Percentiles rank a stretch among this genome's conserved stretches.
These are phyloP conservation scores for Sphenodon punctatus DNA, from an alignment of 2,797 vertebrate genomes.

Conservation along the genomic window DNA sequence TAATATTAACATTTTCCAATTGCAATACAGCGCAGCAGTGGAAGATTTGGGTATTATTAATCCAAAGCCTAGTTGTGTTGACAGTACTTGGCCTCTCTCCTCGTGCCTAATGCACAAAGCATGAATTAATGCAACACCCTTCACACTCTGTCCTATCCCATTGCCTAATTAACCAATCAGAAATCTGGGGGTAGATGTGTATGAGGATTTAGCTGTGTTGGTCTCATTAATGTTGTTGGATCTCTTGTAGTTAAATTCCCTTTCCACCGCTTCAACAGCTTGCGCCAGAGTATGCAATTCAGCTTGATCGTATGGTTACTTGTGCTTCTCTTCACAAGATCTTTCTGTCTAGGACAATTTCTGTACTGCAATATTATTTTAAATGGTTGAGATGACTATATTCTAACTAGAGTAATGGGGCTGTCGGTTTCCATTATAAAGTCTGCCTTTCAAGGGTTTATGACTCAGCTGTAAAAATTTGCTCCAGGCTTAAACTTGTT, in stretches of 20 bases:
- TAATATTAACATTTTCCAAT: slow-evolving; percentile 13
- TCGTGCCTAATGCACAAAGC: neutral
- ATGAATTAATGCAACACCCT: neutral
- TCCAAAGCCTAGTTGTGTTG: neutral
- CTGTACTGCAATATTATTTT: neutral
- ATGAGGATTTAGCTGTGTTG: slow-evolving; percentile 21
- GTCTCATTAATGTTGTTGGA: neutral
- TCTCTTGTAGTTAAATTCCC: neutral
- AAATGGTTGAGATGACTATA: slow-evolving; percentile 1
- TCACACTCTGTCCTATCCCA: neutral
- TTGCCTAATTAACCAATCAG: slow-evolving; percentile 30
- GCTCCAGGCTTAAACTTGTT: neutral
- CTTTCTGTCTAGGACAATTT: neutral
- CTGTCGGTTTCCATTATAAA: slow-evolving; percentile 16
- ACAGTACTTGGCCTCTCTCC: neutral
- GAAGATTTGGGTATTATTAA: neutral
- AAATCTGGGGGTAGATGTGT: neutral
- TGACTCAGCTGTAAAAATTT: slow-evolving; percentile 27
- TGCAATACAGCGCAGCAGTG: neutral
- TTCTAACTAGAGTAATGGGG: slow-evolving; percentile 15
- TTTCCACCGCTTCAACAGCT: slow-evolving; percentile 5
- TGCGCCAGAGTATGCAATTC: neutral
- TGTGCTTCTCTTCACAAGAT: rapidly evolving
- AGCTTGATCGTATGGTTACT: neutral
- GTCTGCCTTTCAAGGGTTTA: slow-evolving; percentile 19